phyloP scores from a whole-genome alignment of 2,113 vertebrate species.

The Phycodurus eques region DNA sequence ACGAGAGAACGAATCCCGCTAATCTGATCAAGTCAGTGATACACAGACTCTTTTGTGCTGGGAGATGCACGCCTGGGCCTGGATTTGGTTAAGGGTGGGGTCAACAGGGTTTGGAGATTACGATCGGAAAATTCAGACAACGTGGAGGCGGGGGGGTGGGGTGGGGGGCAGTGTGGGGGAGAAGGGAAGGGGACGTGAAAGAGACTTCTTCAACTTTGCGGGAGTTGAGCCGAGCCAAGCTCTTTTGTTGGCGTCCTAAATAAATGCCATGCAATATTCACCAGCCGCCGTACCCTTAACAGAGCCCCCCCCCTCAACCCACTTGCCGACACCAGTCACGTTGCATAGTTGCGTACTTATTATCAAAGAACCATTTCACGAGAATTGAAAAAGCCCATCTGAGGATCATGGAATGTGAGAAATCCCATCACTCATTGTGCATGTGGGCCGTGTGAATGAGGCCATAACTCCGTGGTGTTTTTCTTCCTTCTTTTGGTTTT shows the following conservation, averaged over 20 bases:
- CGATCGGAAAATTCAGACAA: constrained; percentile 23
- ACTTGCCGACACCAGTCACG: constrained; percentile 12
- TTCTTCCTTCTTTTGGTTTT: constrained; percentile 1
- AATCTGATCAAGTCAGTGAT: constrained; percentile 59
- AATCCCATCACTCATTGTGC: constrained; percentile 28
- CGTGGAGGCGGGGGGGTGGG: not conserved
- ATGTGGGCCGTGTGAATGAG: constrained; percentile 36
- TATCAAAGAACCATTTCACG: constrained; percentile 46
- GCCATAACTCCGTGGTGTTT: constrained; percentile 14
- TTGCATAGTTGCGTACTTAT: constrained; percentile 23
- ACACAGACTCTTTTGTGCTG: constrained; percentile 46
- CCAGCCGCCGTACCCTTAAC: not conserved
- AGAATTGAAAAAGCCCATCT: constrained; percentile 3
- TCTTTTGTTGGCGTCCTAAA: constrained; percentile 51
- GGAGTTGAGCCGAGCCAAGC: not conserved
- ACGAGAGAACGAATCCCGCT: constrained; percentile 37
- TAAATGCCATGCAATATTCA: constrained; percentile 45
- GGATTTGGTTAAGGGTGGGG: constrained; percentile 19
- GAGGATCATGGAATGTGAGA: constrained; percentile 14
- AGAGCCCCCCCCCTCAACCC: not conserved
- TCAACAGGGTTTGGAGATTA: constrained; percentile 13
- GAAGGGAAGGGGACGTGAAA: not conserved
- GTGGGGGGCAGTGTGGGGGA: not conserved
- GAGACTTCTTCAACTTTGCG: constrained; percentile 1
- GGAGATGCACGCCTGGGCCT: constrained; percentile 7